phyloP scores from a whole-genome alignment of 2,797 vertebrate genomes.

The Schizothorax lantsangensis region DNA sequence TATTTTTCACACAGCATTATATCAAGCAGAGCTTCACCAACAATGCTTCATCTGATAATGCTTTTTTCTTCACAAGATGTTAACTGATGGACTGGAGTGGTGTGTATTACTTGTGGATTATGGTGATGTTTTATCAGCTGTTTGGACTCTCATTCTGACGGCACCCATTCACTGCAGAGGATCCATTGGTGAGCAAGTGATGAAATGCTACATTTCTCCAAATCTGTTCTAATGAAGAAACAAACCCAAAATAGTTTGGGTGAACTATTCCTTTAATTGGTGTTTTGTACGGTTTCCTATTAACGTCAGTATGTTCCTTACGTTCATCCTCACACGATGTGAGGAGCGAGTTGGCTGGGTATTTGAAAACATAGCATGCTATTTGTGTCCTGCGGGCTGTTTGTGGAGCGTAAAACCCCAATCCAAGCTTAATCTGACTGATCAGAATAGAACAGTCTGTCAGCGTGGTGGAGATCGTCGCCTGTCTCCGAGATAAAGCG shows the following conservation, averaged over 20 bases:
- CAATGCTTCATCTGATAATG: not conserved
- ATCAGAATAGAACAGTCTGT: conserved; percentile 74
- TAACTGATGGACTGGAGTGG: too few relatives aligned
- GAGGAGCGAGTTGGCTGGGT: conserved; percentile 46
- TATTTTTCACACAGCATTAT: not conserved
- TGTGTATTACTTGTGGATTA: not conserved
- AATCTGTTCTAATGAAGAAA: not conserved
- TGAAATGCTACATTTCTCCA: not conserved
- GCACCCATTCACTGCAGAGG: not conserved
- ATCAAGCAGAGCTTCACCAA: not conserved
- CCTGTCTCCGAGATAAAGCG: conserved; percentile 67
- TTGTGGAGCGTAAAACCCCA: conserved; percentile 70
- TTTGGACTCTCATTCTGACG: not conserved
- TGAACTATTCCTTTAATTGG: not conserved
- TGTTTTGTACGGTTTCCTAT: not conserved
- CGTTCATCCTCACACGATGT: not conserved
- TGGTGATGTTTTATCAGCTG: too few relatives aligned
- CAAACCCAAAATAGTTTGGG: not conserved
- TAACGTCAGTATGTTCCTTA: not conserved
- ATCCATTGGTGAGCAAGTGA: not conserved
- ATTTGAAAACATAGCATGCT: conserved; percentile 61
- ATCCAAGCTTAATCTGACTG: conserved; percentile 77
- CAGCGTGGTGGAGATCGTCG: conserved; percentile 61
- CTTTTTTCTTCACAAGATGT: too few relatives aligned
- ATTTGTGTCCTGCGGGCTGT: conserved; percentile 67